Evolutionary conservation across 2,888 invertebrate species (phyloP), one percentile per base, ranked within the genome.

Genomic region (Andrena marginata): DNA sequence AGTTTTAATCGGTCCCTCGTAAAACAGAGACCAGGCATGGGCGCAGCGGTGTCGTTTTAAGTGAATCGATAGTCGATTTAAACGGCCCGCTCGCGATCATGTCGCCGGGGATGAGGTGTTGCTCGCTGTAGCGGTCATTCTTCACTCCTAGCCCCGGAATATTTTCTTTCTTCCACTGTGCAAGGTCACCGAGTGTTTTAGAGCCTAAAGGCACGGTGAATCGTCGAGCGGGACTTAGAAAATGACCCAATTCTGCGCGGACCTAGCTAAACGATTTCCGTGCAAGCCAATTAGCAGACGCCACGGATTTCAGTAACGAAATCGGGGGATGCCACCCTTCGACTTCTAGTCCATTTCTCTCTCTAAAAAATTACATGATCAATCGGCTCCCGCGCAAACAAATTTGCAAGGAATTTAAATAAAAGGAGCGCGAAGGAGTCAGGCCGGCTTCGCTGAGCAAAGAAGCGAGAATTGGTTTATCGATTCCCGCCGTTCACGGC

Each of bases 261-360:
- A 59, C 67, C 60, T 65, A 77, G 56, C 75, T 83, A 88, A 89
- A 88, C 84, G 86, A 86, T 88, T 77, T 75, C 72, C 76, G 77
- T 77, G 77, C 88, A 88, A 86, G 89, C 86, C 85, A 88, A 87
- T 87, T 76, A 73, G 73, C 62, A 80, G 59, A 80, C 70, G 64
- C 62, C 63, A 26, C 73, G 80, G 80, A 77, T 80, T 77, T 82
- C 20, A 56, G 31, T 59, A 74, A 74, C 16, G 48, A 23, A 60
- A 49, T 33, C 59, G 13, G 16, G 20, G 16, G 49, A 62, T 49
- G 31, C 51, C 33, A 10, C 16, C 4, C 16, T 5, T 1, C 5
- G 13, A 13, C 42, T 16, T 42, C 4, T 13, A 16, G 42, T 16
- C 16, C 16, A 42, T 42, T 42, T 42, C 42, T 42, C 16, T 42